Evolutionary conservation across 2,888 invertebrate species (phyloP), one percentile per base, ranked within the genome.

Genomic region (Auanema freiburgensis): DNA sequence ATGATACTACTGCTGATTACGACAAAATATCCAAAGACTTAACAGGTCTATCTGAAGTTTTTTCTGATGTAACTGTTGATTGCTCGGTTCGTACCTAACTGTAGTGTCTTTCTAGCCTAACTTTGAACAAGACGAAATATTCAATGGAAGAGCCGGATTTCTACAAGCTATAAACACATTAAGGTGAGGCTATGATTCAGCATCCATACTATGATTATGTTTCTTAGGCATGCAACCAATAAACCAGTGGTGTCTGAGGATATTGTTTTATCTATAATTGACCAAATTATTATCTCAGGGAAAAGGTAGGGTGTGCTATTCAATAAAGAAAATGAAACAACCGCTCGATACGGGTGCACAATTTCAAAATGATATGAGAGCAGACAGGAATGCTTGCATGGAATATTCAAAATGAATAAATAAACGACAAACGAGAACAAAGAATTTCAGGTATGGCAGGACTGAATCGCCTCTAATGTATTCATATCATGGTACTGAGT

Each of bases 111-210:
- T 33, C 4, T 5, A 33, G 33, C 33, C 33, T 33, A 33, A 33
- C 33, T 33, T 33, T 33, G 33, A 33, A 33, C 33, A 53, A 0
- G 91, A 93, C 87, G 93, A 93, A 85, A 85, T 92, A 61, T 86
- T 94, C 42, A 92, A 91, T 87, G 93, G 94, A 5, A 88, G 91
- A 81, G 88, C 89, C 72, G 93, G 93, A 21, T 93, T 91, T 84
- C 86, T 94, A 33, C 33, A 33, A 33, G 33, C 33, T 8, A 6
- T n/a, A 2, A n/a, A 24, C n/a, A 21, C n/a, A n/a, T 10, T 53
- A 16, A 21, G 25, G 16, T 21, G 8, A n/a, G n/a, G n/a, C n/a
- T n/a, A n/a, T n/a, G n/a, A n/a, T n/a, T n/a, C n/a, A n/a, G n/a
- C n/a, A n/a, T n/a, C n/a, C n/a, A n/a, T 16, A 16, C 14, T 42